Percentiles rank a stretch among this genome's conserved stretches.
phyloP scores from a whole-genome alignment of 2,888 invertebrate species.

The Arrhopalites spinosus region DNA sequence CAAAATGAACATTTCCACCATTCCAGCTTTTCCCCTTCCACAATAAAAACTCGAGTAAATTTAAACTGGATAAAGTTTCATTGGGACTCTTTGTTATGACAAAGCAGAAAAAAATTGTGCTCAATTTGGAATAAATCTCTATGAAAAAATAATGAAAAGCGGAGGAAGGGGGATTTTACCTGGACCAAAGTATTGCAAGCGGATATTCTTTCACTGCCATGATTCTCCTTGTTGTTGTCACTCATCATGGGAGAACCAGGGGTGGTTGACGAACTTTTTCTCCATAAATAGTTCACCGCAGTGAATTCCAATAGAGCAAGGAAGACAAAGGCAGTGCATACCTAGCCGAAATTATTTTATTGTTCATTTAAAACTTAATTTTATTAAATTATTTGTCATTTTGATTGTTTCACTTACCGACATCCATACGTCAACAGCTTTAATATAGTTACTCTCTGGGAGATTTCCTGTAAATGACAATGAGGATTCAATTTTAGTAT shows the following conservation, averaged over 20 bases:
- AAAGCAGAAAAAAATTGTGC: too few species aligned
- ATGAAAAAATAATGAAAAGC: too few species aligned
- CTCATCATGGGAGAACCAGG: conserved; percentile 2
- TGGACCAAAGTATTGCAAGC: conserved; percentile 34
- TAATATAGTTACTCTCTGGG: conserved; percentile 35
- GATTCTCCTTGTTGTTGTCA: conserved; percentile 25
- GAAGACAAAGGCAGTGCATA: conserved; percentile 60
- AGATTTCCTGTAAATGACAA: conserved; percentile 26
- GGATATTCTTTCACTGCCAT: conserved; percentile 26
- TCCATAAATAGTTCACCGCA: conserved; percentile 56
- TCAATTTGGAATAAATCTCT: too few species aligned
- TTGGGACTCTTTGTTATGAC: too few species aligned
- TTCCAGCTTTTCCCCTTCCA: too few species aligned
- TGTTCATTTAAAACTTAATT: too few species aligned
- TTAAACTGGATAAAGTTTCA: too few species aligned
- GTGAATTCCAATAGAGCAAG: conserved; percentile 62
- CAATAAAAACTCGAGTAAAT: too few species aligned
- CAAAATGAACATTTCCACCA: too few species aligned
- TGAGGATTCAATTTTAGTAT: too few species aligned
- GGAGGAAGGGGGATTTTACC: conserved; percentile 20
- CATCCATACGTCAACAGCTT: conserved; percentile 56
- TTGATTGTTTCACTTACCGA: conserved; percentile 57
- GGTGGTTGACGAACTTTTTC: conserved; percentile 39
- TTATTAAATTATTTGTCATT: too few species aligned
- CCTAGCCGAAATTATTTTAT: neutral